Base-by-base conservation (phyloP, 1,140 invertebrate species). In the Calliopsis andreniformis region DNA sequence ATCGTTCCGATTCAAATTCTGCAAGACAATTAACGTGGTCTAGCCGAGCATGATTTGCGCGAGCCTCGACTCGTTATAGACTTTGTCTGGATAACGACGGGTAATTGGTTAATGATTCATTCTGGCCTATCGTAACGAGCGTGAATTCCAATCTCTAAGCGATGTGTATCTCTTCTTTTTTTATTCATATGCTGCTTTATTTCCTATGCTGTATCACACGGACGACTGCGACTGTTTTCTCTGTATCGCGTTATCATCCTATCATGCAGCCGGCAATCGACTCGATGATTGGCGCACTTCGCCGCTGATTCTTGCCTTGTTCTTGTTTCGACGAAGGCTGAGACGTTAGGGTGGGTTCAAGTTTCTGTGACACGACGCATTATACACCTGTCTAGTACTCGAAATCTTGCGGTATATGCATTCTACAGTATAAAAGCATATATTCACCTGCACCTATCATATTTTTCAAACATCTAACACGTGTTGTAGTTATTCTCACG, bases 71-170 rank as follows among this genome's bases (percentile, higher is more conserved):
- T 39, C 3, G 35, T 39, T 10, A 10, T 3, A 39, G 35, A 3
- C 35, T 39, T 39, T 10, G 35, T 5, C 20, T 43, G 16, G 5
- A 5, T 64, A 10, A 49, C 43, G 28, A 18, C 18, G 45, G 28
- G 20, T 64, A 64, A 64, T 64, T 64, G 28, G 43, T 45, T 63
- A 63, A 63, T 63, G 16, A 7, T 47, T 12, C 0, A 23, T 10
- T n/a, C 3, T 18, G 42, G 7, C 10, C 4, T 5, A 3, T 39
- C 18, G 25, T 23, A 8, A n/a, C 20, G 42, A 10, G 5, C 7
- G 28, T 23, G 20, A 47, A 49, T 45, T 23, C 8, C 8, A 0
- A 45, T 28, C 43, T 45, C 18, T 28, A 4, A 0, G 45, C 6
- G 30, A n/a, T 66, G 32, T 23, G 32, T 23, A 0, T 7, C 53